These are phyloP conservation scores for Rhagonycha lutea DNA, from an alignment of 2,888 invertebrate species.

Conservation along the genomic window DNA sequence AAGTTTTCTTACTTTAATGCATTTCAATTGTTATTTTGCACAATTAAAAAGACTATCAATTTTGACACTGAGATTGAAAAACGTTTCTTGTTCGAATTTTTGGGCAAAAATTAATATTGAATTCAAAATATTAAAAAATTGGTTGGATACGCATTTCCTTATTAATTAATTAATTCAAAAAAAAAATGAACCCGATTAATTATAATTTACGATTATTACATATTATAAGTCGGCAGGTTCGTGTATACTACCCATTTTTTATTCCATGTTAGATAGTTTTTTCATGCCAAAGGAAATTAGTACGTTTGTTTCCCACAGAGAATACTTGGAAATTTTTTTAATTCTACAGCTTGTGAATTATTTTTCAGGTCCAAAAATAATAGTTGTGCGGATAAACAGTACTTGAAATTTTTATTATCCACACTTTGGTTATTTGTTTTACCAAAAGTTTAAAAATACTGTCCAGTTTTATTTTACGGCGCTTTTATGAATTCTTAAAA, in stretches of 20 bases:
- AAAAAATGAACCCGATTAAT: background rate
- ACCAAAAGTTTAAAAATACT: background rate
- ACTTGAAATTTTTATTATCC: background rate
- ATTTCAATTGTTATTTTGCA: background rate
- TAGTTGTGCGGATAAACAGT: background rate
- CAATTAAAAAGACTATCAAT: background rate
- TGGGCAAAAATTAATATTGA: background rate
- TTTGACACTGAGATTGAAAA: background rate
- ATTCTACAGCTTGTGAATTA: background rate
- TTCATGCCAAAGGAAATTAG: background rate
- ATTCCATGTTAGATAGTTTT: background rate
- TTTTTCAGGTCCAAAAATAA: background rate
- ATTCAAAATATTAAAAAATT: background rate
- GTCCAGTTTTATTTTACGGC: background rate
- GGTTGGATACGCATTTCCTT: background rate
- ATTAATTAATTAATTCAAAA: background rate
- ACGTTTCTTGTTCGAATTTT: background rate
- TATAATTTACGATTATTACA: background rate
- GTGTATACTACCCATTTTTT: background rate
- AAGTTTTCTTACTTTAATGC: constrained; percentile 24
- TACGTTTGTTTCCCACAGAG: background rate
- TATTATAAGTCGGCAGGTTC: background rate
- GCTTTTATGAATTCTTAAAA: background rate
- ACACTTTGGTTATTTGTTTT: background rate
- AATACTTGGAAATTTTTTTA: background rate